Conservation (phyloP, 1,140 invertebrate species). For the Drosophila tani region DNA sequence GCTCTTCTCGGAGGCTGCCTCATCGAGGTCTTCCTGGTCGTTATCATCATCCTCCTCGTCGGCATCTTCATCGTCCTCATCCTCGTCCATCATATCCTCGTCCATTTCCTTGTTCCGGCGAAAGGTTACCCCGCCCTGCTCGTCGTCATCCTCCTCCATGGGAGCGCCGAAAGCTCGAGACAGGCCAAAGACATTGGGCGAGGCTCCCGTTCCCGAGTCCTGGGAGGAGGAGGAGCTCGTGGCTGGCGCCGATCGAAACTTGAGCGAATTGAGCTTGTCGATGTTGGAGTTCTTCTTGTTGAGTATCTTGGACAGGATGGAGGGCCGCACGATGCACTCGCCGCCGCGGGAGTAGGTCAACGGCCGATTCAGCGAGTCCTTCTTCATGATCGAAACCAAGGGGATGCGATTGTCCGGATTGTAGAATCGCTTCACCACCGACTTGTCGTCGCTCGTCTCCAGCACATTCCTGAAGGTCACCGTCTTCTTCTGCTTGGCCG, state of each 20-base stretch:
- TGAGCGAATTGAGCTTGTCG: conserved; percentile 84
- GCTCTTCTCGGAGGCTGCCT: conserved; percentile 49
- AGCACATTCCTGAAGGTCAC: conserved; percentile 84
- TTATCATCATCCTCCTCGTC: conserved; percentile 45
- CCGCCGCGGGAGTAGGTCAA: conserved; percentile 68
- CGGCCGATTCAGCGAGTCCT: conserved; percentile 76
- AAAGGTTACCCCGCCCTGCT: conserved; percentile 72
- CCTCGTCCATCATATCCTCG: conserved; percentile 62
- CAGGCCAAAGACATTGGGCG: conserved; percentile 85
- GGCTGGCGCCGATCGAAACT: conserved; percentile 70
- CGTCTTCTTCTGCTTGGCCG: conserved; percentile 81
- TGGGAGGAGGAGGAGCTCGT: conserved; percentile 10
- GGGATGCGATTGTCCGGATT: conserved; percentile 81
- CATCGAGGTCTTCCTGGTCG: conserved; percentile 63
- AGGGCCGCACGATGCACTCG: conserved; percentile 83
- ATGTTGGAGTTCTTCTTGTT: conserved; percentile 84
- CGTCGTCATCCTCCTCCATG: conserved; percentile 63
- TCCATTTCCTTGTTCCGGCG: conserved; percentile 55
- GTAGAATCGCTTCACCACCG: conserved; percentile 81
- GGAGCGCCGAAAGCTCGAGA: conserved; percentile 87
- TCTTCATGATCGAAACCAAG: conserved; percentile 84
- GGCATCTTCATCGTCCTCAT: conserved; percentile 39
- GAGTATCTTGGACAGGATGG: conserved; percentile 82
- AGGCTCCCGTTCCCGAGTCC: conserved; percentile 5
- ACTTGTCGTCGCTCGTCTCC: conserved; percentile 84